phyloP scores from a whole-genome alignment of 2,888 invertebrate species.

The Trissolcus japonicus region DNA sequence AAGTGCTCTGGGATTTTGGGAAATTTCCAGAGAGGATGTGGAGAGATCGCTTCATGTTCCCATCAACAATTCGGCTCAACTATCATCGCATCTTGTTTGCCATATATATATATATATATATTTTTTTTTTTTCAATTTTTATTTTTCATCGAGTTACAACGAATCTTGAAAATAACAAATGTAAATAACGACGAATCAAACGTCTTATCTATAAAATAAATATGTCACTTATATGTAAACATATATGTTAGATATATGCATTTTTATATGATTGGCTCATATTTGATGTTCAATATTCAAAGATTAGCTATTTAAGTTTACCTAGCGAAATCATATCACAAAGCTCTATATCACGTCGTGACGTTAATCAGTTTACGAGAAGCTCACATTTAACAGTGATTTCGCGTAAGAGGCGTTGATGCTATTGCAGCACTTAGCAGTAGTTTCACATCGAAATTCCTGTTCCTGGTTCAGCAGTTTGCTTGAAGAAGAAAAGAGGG shows the following conservation, averaged over 20 bases:
- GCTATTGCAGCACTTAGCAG: constrained; percentile 66
- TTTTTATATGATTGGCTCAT: no score
- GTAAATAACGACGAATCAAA: no score
- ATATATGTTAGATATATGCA: no score
- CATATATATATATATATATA: no score
- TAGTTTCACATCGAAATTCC: constrained; percentile 59
- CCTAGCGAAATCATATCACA: constrained; percentile 26
- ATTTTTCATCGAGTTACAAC: background rate
- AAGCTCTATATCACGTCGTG: constrained; percentile 34
- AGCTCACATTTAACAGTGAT: constrained; percentile 67
- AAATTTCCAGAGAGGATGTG: background rate
- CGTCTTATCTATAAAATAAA: no score
- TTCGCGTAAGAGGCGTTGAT: constrained; percentile 68
- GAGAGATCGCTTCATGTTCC: no score
- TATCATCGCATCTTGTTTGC: no score
- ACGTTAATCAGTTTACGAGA: constrained; percentile 65
- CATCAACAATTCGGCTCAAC: no score
- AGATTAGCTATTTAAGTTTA: constrained; percentile 28
- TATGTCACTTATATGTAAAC: no score
- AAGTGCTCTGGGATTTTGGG: constrained; percentile 8
- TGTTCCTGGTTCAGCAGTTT: constrained; percentile 52
- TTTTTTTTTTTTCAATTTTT: constrained; percentile 9
- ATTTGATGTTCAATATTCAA: constrained; percentile 15
- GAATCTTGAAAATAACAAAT: background rate
- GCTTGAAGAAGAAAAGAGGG: constrained; percentile 37